These are phyloP conservation scores for Diorhabda elongata DNA, from an alignment of 1,140 invertebrate species.

Conservation along the genomic window DNA sequence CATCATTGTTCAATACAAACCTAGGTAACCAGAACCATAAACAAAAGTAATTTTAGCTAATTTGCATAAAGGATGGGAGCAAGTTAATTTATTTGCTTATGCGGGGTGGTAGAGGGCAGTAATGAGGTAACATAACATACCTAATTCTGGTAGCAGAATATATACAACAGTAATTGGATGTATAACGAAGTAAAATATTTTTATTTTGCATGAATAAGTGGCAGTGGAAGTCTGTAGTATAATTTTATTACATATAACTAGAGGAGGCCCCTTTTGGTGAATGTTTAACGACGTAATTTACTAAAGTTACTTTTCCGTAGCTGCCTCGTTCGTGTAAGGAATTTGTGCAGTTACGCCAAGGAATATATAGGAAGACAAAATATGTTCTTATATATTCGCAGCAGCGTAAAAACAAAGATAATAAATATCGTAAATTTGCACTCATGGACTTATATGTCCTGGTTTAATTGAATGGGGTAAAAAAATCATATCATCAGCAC, in stretches of 20 bases:
- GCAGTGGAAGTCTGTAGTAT: conserved; percentile 1
- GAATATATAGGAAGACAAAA: background rate
- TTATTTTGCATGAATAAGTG: background rate
- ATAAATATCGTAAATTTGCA: background rate
- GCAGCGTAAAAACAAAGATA: background rate
- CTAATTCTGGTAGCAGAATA: background rate
- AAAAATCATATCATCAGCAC: too few species aligned
- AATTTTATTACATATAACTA: conserved; percentile 1
- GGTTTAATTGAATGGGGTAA: too few species aligned
- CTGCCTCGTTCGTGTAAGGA: background rate
- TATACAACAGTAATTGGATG: conserved; percentile 2
- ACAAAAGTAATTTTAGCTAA: background rate
- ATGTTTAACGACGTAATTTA: conserved; percentile 3
- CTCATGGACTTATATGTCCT: background rate
- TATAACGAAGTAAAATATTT: conserved; percentile 3
- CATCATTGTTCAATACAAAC: background rate
- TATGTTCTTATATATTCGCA: background rate
- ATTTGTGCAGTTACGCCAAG: background rate
- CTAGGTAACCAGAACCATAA: background rate
- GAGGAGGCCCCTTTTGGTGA: background rate
- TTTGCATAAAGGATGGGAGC: background rate
- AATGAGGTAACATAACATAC: conserved; percentile 2
- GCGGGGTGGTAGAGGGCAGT: background rate
- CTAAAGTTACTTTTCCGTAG: background rate
- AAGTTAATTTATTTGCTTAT: background rate